A percentile compares a stretch with the other conserved stretches of the same genome.
Evolutionary conservation across 2,888 invertebrate species (phyloP).

Genomic region (Mantis religiosa): DNA sequence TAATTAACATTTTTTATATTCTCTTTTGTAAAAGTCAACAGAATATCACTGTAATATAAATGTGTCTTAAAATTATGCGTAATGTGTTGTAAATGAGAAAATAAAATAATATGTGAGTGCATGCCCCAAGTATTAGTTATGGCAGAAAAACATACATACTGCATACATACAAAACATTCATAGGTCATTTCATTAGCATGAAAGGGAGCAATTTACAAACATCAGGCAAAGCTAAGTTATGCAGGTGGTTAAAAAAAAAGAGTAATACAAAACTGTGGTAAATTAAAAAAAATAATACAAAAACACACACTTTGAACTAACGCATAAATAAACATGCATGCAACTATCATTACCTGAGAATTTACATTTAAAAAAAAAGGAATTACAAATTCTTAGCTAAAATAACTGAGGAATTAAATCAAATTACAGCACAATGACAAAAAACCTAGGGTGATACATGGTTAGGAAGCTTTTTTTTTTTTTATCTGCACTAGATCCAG

Average conservation of each 20-base stretch:
- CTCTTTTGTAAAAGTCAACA: neutral
- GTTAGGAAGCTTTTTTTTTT: neutral
- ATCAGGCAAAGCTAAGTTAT: neutral
- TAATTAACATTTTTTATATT: neutral
- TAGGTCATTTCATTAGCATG: neutral
- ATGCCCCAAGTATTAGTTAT: conserved; percentile 4
- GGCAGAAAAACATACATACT: neutral
- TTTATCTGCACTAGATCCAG: neutral
- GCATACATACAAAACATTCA: neutral
- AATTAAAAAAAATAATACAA: neutral
- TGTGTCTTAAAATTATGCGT: neutral
- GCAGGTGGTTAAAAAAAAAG: neutral
- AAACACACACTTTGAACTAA: neutral
- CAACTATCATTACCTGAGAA: conserved; percentile 8
- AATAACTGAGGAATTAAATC: neutral
- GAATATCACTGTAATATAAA: neutral
- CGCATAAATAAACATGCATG: neutral
- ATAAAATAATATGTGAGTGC: neutral
- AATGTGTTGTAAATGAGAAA: neutral
- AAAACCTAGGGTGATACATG: neutral
- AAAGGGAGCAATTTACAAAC: neutral
- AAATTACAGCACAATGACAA: neutral
- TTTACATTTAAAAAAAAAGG: neutral
- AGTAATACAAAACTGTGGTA: neutral
- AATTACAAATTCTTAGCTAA: neutral